Conservation (phyloP, 2,888 invertebrate genomes). For the Diadegma fenestrale region DNA sequence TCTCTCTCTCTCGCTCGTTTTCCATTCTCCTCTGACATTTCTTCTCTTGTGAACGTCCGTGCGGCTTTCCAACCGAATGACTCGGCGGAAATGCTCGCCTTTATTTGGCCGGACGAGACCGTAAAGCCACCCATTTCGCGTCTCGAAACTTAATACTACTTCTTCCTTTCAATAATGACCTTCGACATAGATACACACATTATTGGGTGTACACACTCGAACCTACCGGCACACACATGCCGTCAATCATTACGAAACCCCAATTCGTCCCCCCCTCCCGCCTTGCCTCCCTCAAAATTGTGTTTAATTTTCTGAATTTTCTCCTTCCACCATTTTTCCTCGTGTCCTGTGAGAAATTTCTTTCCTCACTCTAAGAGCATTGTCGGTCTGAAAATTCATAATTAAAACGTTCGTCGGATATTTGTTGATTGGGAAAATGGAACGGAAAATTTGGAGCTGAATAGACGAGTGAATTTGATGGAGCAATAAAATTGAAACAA, state of each 20-base stretch:
- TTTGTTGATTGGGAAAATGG: no score
- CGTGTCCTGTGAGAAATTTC: no score
- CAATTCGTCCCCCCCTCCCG: background rate
- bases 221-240: background rate
- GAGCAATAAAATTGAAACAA: no score
- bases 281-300: background rate
- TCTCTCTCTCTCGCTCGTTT: background rate
- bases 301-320: background rate
- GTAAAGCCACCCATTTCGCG: background rate
- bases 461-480: no score
- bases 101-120: slow-evolving; percentile 3
- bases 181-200: slow-evolving; percentile 32
- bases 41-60: background rate
- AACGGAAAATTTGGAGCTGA: no score
- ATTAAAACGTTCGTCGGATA: no score
- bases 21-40: background rate
- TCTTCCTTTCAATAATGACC: slow-evolving; percentile 51
- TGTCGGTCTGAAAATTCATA: no score
- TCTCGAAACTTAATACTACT: slow-evolving; percentile 50
- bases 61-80: slow-evolving; percentile 26
- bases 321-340: background rate
- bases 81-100: slow-evolving; percentile 34
- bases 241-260: slow-evolving; percentile 14
- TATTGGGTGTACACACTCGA: slow-evolving; percentile 1
- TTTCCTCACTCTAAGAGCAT: no score